A percentile compares a stretch with the other conserved stretches of the same genome.
Conservation (phyloP, 2,113 vertebrate species). For the Ceyx margarethae region DNA sequence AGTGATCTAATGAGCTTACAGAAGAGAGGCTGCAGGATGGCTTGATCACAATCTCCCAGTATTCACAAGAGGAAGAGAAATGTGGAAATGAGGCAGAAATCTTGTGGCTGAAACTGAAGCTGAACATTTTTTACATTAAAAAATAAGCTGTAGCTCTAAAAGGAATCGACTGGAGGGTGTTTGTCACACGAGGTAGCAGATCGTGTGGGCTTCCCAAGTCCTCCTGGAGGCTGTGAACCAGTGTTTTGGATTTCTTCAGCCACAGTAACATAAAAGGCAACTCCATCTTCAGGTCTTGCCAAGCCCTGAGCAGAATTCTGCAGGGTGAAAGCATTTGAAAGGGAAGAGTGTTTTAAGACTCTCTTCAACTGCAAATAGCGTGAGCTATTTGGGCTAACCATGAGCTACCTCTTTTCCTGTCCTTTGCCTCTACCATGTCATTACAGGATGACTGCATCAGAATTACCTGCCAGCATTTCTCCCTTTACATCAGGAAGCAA, state of each 20-base stretch:
- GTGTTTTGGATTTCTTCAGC: not conserved
- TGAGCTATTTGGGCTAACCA: not conserved
- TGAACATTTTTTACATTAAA: not conserved
- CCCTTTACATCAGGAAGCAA: not conserved
- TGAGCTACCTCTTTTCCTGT: not conserved
- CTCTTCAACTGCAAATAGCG: not conserved
- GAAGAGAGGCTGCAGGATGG: not conserved
- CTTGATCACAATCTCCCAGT: conserved; percentile 11
- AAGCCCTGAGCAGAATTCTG: not conserved
- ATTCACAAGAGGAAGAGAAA: not conserved
- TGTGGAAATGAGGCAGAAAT: conserved; percentile 14
- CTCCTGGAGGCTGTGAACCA: not conserved
- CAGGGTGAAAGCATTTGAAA: not conserved
- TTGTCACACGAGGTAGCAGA: not conserved
- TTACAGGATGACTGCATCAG: not conserved
- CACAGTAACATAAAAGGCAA: not conserved
- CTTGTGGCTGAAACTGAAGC: not conserved
- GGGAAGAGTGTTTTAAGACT: not conserved
- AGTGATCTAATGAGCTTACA: not conserved
- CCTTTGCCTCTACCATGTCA: not conserved
- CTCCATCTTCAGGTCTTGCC: not conserved
- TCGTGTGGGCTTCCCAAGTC: not conserved
- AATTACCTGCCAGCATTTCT: not conserved
- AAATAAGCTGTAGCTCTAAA: not conserved
- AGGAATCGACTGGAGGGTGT: not conserved